A percentile compares a stretch with the other conserved stretches of the same genome.
These are phyloP conservation scores for Leptura quadrifasciata DNA, from an alignment of 2,888 invertebrate genomes.

Conservation along the genomic window DNA sequence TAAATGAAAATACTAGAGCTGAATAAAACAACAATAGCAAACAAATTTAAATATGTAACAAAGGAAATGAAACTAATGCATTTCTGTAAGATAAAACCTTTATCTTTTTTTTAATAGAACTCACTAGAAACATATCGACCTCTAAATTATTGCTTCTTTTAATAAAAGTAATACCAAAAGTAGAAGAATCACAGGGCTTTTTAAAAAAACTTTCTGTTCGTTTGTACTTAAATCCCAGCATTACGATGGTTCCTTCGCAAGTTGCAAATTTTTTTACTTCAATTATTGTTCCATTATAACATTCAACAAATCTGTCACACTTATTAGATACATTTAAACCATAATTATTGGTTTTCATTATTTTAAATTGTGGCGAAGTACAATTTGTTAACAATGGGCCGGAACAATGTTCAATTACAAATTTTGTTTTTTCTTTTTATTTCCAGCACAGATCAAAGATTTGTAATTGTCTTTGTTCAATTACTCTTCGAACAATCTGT, in stretches of 20 bases:
- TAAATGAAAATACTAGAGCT: too few species aligned
- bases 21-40: not conserved
- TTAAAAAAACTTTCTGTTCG: constrained; percentile 25
- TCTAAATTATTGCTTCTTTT: constrained; percentile 11
- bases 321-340: constrained; percentile 29
- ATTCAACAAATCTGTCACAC: constrained; percentile 36
- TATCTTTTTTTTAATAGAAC: constrained; percentile 12
- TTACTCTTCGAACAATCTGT: not conserved
- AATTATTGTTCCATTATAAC: constrained; percentile 26
- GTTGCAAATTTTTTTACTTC: constrained; percentile 40
- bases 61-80: constrained; percentile 30
- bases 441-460: not conserved
- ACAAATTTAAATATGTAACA: constrained; percentile 28
- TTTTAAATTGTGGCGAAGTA: constrained; percentile 32
- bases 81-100: constrained; percentile 24
- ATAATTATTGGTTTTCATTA: constrained; percentile 23
- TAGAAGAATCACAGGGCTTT: constrained; percentile 11
- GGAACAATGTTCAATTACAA: constrained; percentile 3
- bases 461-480: not conserved
- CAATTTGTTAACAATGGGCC: not conserved
- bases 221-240: not conserved
- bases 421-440: not conserved
- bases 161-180: constrained; percentile 16
- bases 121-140: constrained; percentile 9
- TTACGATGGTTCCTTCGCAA: not conserved